These are phyloP conservation scores for Tricholauxania praeusta DNA, from an alignment of 2,888 invertebrate genomes.

Conservation along the genomic window DNA sequence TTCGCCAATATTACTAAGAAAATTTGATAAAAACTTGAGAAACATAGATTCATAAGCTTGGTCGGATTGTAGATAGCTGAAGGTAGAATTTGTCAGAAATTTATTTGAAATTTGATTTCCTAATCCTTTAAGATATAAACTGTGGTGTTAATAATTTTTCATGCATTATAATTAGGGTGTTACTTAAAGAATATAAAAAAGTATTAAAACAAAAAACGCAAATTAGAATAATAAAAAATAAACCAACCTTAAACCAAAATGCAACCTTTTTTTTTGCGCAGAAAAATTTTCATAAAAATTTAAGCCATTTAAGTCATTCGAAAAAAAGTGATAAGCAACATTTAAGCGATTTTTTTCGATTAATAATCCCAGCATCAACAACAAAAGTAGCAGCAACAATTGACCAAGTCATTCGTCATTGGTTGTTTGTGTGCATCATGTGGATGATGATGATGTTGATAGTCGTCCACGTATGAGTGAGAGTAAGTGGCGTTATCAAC, in stretches of 20 bases:
- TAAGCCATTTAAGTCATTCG: not conserved
- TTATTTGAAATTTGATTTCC: too few species aligned
- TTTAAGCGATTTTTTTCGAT: slow-evolving; percentile 16
- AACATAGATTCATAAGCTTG: too few species aligned
- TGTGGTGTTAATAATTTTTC: not conserved
- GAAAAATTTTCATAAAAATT: not conserved
- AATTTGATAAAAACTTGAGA: too few species aligned
- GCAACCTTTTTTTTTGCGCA: slow-evolving; percentile 75
- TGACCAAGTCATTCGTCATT: slow-evolving; percentile 12
- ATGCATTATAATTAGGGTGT: not conserved
- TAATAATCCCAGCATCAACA: slow-evolving; percentile 5
- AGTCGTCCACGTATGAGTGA: slow-evolving; percentile 1
- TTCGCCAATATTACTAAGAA: too few species aligned
- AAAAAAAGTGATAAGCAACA: not conserved
- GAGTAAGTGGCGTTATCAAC: slow-evolving; percentile 19
- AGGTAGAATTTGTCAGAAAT: too few species aligned
- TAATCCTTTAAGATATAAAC: slow-evolving; percentile 19
- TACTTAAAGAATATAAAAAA: not conserved
- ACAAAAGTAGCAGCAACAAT: not conserved
- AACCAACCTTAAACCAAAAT: slow-evolving; percentile 92
- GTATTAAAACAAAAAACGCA: slow-evolving; percentile 1
- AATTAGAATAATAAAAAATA: slow-evolving; percentile 20
- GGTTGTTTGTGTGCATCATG: not conserved
- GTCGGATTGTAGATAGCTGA: too few species aligned
- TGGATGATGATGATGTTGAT: not conserved